These are phyloP conservation scores for Agrilus mali DNA, from an alignment of 2,888 invertebrate species.

Conservation along the genomic window DNA sequence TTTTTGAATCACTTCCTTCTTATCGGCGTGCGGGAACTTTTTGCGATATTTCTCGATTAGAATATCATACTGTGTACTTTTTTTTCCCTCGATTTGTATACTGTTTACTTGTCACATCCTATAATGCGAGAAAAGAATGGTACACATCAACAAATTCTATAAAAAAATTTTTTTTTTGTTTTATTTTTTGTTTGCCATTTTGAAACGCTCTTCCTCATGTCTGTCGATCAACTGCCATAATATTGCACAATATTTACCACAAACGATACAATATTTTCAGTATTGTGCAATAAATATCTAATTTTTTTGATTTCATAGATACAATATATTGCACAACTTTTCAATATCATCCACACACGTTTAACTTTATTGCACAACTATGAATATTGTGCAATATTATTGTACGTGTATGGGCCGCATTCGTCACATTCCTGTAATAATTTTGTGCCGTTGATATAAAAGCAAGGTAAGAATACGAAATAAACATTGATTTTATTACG, in stretches of 20 bases:
- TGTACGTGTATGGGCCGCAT: conserved; percentile 4
- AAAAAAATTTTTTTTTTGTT: conserved; percentile 11
- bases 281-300: no score
- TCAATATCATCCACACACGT: conserved; percentile 4
- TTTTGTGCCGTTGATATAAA: no score
- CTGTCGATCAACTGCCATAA: not conserved
- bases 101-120: conserved; percentile 14
- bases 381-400: conserved; percentile 4
- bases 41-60: conserved; percentile 11
- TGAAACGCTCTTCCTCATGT: not conserved
- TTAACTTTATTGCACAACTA: conserved; percentile 4
- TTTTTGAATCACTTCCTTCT: conserved; percentile 3
- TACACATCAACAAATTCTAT: conserved; percentile 16
- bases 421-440: no score
- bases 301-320: no score
- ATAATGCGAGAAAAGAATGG: conserved; percentile 14
- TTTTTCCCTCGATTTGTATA: conserved; percentile 14
- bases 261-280: conserved; percentile 4
- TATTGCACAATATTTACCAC: conserved; percentile 3
- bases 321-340: no score
- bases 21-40: conserved; percentile 8
- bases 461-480: no score
- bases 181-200: not conserved
- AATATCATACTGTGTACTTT: conserved; percentile 11
- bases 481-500: no score